A percentile compares a stretch with the other conserved stretches of the same genome.
These are phyloP conservation scores for Volucella zonaria DNA, from an alignment of 2,888 invertebrate species.

Conservation along the genomic window DNA sequence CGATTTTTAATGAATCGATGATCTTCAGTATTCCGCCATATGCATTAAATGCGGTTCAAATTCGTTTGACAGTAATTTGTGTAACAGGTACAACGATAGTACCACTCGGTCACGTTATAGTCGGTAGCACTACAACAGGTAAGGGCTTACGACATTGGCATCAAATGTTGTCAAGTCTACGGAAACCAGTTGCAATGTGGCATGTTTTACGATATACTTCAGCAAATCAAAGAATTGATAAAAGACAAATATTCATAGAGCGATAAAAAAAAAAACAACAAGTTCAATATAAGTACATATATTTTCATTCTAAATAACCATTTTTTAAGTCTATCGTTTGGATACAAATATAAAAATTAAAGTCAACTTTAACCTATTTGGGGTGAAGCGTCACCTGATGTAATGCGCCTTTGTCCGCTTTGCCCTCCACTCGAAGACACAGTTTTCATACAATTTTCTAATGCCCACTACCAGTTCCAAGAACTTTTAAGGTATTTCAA, in stretches of 20 bases:
- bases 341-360: background rate
- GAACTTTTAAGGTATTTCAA: conserved; percentile 50
- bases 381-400: conserved; percentile 34
- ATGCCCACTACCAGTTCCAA: conserved; percentile 66
- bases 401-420: conserved; percentile 52
- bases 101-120: conserved; percentile 91
- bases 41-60: conserved; percentile 87
- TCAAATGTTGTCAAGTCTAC: conserved; percentile 90
- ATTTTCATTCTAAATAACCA: too few relatives aligned
- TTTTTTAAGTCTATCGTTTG: background rate
- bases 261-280: conserved; percentile 49
- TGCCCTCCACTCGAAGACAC: conserved; percentile 43
- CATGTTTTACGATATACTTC: conserved; percentile 86
- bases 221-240: conserved; percentile 39
- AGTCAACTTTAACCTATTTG: conserved; percentile 32
- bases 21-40: conserved; percentile 91
- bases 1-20: conserved; percentile 93
- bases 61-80: conserved; percentile 87
- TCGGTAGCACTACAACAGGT: conserved; percentile 89
- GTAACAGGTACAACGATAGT: conserved; percentile 83
- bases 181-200: conserved; percentile 94
- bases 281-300: too few relatives aligned
- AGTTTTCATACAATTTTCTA: conserved; percentile 67
- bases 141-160: conserved; percentile 91
- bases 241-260: conserved; percentile 49